Evolutionary conservation across 2,797 vertebrate genomes (phyloP).

Genomic region (Botia almorhae): DNA sequence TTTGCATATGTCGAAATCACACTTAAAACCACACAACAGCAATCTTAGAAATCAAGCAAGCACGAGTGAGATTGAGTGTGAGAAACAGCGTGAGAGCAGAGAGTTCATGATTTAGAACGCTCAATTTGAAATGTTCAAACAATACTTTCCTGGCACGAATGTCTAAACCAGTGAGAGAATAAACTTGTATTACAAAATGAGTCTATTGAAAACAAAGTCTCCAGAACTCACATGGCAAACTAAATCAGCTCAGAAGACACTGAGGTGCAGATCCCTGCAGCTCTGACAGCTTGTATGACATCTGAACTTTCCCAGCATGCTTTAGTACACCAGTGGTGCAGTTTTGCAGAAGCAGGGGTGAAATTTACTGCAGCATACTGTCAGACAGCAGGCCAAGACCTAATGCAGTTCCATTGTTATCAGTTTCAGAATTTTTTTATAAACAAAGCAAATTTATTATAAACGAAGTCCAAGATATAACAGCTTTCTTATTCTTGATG

Average conservation of each 20-base stretch:
- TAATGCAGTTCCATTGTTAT: not conserved
- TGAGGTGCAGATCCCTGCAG: not conserved
- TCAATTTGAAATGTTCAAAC: not conserved
- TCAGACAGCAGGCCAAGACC: not conserved
- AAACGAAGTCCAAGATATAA: not conserved
- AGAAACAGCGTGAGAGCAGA: not conserved
- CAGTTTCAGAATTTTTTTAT: not conserved
- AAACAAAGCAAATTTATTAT: not conserved
- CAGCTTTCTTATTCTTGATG: not conserved
- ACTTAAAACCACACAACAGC: slow-evolving; percentile 19
- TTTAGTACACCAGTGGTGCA: slow-evolving; percentile 16
- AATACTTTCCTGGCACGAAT: not conserved
- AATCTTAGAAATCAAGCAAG: slow-evolving; percentile 31
- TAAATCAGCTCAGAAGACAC: slow-evolving; percentile 6
- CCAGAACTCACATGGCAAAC: not conserved
- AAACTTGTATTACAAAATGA: not conserved
- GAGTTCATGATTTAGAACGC: not conserved
- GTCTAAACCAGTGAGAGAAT: not conserved
- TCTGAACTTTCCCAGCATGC: slow-evolving; percentile 50
- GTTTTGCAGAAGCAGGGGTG: slow-evolving; percentile 24
- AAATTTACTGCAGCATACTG: not conserved
- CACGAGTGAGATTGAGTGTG: not conserved
- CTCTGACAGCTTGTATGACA: slow-evolving; percentile 42
- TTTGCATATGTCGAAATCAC: not conserved
- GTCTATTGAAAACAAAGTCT: not conserved